phyloP scores from a whole-genome alignment of 2,888 invertebrate species.

The Ceriagrion tenellum region DNA sequence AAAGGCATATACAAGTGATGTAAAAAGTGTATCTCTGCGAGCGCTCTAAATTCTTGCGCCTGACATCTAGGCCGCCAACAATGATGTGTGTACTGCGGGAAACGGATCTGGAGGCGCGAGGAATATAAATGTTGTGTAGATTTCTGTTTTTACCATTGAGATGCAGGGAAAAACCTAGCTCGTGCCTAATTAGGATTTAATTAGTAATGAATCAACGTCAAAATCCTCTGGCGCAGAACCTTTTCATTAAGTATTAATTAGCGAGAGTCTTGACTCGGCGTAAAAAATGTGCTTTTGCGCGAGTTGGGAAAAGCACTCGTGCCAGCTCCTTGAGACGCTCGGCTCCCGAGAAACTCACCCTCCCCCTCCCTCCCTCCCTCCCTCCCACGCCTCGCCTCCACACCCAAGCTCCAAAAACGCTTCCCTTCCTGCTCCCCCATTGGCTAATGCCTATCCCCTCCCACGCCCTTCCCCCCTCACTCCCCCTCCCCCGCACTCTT shows the following conservation, averaged over 20 bases:
- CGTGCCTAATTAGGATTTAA: slow-evolving; percentile 25
- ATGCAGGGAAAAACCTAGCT: neutral
- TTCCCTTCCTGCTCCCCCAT: neutral
- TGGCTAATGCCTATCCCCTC: neutral
- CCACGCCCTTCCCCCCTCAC: neutral
- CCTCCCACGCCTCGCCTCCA: neutral
- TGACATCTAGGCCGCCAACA: neutral
- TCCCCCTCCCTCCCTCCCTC: too few species aligned
- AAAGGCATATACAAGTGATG: too few species aligned
- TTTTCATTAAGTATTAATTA: slow-evolving; percentile 39
- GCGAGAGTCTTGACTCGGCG: slow-evolving; percentile 27
- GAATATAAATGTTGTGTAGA: neutral
- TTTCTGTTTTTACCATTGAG: neutral
- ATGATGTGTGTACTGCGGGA: neutral
- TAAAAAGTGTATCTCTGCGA: neutral
- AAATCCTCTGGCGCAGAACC: neutral
- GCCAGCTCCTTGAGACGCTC: slow-evolving; percentile 1
- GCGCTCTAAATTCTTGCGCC: neutral
- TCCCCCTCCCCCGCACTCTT: neutral
- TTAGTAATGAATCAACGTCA: slow-evolving; percentile 32
- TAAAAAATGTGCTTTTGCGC: neutral
- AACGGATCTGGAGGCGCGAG: neutral
- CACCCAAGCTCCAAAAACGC: neutral
- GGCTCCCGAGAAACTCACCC: neutral
- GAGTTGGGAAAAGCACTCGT: neutral